Conservation (phyloP, 1,140 invertebrate species). For the Micrasema minimum region DNA sequence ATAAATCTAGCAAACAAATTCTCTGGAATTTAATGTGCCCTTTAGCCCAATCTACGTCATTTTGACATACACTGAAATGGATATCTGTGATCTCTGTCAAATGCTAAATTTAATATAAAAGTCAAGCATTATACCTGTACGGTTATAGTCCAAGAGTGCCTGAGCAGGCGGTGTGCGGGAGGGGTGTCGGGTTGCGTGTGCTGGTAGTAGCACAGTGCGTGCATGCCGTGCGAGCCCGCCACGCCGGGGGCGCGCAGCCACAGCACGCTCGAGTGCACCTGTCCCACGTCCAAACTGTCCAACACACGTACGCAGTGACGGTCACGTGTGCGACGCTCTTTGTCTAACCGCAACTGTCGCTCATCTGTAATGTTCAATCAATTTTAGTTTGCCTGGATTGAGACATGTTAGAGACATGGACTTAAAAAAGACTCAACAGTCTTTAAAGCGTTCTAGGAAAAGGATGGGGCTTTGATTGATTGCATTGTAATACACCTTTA, state of each 20-base stretch:
- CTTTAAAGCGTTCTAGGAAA: too few relatives aligned
- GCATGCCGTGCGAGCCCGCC: constrained; percentile 70
- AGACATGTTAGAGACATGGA: background rate
- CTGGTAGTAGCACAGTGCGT: constrained; percentile 79
- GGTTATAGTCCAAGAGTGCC: constrained; percentile 73
- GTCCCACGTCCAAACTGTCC: constrained; percentile 66
- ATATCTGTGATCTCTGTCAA: too few relatives aligned
- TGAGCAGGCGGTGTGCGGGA: constrained; percentile 68
- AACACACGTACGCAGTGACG: constrained; percentile 57
- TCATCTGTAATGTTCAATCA: constrained; percentile 49
- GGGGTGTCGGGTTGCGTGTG: constrained; percentile 62
- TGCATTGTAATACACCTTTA: background rate
- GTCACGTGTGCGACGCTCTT: constrained; percentile 59
- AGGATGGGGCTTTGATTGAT: too few relatives aligned
- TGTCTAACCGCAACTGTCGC: constrained; percentile 55
- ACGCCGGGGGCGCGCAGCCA: constrained; percentile 74
- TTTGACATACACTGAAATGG: too few relatives aligned
- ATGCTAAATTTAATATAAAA: constrained; percentile 49
- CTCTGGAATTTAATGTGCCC: too few relatives aligned
- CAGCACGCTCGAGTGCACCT: constrained; percentile 66
- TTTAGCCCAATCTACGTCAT: too few relatives aligned
- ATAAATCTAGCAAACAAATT: too few relatives aligned
- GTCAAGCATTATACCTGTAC: constrained; percentile 60
- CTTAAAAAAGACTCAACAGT: too few relatives aligned
- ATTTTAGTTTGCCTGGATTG: too few relatives aligned